phyloP scores from a whole-genome alignment of 2,797 vertebrate genomes.

The Notolepis coatsorum region DNA sequence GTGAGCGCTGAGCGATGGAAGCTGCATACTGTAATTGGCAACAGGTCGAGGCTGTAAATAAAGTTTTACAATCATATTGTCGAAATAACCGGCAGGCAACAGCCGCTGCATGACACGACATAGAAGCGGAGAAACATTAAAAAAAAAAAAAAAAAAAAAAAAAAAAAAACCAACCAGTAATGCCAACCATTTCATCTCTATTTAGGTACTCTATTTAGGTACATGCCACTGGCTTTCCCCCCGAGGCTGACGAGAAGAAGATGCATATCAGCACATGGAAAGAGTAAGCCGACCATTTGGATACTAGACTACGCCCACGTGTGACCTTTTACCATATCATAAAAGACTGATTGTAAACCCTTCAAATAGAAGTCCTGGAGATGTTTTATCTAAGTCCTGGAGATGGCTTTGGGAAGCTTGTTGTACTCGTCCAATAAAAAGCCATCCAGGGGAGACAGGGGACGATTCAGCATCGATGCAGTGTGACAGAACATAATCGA shows the following conservation, averaged over 20 bases:
- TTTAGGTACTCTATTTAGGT: conserved; percentile 58
- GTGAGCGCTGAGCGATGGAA: neutral
- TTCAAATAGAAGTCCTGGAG: too few relatives aligned
- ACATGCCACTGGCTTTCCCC: conserved; percentile 45
- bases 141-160: neutral
- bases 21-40: conserved; percentile 37
- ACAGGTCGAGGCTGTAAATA: conserved; percentile 48
- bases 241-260: conserved; percentile 17
- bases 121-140: conserved; percentile 5
- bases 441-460: neutral
- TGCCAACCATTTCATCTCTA: conserved; percentile 45
- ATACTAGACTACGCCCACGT: neutral
- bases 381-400: neutral
- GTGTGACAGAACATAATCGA: too few relatives aligned
- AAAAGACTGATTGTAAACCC: too few relatives aligned
- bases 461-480: too few relatives aligned
- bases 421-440: neutral
- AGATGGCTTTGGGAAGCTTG: neutral
- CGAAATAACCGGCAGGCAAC: conserved; percentile 49
- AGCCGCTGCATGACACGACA: conserved; percentile 46
- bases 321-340: too few relatives aligned
- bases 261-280: conserved; percentile 11
- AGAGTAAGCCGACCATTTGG: conserved; percentile 3
- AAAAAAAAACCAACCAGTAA: conserved; percentile 47
- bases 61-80: conserved; percentile 49